These are phyloP conservation scores for Girardinichthys multiradiatus DNA, from an alignment of 2,113 vertebrate species.

Conservation along the genomic window DNA sequence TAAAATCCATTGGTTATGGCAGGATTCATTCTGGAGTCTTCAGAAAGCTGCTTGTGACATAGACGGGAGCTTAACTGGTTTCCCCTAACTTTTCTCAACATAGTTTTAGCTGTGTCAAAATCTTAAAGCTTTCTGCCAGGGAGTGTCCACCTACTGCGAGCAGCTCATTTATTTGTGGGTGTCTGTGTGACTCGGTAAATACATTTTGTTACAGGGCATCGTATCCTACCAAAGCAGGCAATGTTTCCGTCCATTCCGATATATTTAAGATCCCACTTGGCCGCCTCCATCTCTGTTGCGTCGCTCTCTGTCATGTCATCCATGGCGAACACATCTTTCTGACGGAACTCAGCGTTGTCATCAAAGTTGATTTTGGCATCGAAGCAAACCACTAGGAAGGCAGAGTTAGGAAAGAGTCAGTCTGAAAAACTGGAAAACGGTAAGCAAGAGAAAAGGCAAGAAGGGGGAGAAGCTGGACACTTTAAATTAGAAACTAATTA, in stretches of 20 bases:
- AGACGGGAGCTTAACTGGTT: constrained; percentile 64
- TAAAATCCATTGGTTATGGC: constrained; percentile 79
- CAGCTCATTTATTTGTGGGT: constrained; percentile 18
- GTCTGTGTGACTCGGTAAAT: constrained; percentile 3
- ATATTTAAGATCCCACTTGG: constrained; percentile 96
- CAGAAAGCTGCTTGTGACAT: constrained; percentile 68
- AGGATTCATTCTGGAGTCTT: constrained; percentile 74
- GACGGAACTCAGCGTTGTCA: constrained; percentile 97
- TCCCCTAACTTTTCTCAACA: constrained; percentile 53
- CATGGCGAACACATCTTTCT: constrained; percentile 96
- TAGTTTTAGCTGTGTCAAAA: constrained; percentile 64
- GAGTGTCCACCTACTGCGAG: constrained; percentile 13
- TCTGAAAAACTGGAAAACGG: neutral
- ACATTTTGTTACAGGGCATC: neutral
- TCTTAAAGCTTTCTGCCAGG: constrained; percentile 36
- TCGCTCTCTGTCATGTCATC: constrained; percentile 95
- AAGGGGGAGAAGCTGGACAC: constrained; percentile 17
- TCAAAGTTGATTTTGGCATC: constrained; percentile 99
- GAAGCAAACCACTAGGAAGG: constrained; percentile 92
- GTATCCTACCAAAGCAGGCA: constrained; percentile 92
- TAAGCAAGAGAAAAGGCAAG: constrained; percentile 1
- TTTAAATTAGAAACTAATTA: constrained; percentile 23
- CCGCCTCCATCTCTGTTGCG: constrained; percentile 92
- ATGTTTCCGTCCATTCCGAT: constrained; percentile 98
- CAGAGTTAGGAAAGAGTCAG: constrained; percentile 25